Evolutionary conservation across 2,888 invertebrate genomes (phyloP).

Genomic region (Malachius bipustulatus): DNA sequence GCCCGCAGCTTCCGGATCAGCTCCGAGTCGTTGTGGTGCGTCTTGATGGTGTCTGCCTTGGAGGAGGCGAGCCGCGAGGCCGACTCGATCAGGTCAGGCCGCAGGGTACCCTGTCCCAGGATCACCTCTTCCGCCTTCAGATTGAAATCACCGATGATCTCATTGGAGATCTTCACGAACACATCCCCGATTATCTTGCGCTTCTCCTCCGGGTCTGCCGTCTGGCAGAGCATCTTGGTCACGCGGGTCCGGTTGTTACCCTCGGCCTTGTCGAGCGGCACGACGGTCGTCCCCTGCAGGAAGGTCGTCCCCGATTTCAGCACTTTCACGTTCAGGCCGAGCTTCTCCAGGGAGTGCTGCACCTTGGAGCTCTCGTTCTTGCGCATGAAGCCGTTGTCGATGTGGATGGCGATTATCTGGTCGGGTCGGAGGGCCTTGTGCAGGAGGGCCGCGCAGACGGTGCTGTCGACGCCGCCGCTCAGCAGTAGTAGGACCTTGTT

Average conservation of each 20-base stretch:
- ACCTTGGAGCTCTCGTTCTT: conserved; percentile 78
- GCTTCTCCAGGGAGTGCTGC: conserved; percentile 25
- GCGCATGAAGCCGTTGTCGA: conserved; percentile 98
- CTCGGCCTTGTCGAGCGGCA: conserved; percentile 43
- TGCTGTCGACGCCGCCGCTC: conserved; percentile 98
- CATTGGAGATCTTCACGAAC: conserved; percentile 89
- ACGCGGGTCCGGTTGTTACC: conserved; percentile 42
- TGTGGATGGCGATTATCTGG: conserved; percentile 92
- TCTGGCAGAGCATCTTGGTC: conserved; percentile 77
- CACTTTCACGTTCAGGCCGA: conserved; percentile 43
- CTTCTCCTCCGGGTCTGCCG: conserved; percentile 92
- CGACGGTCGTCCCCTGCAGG: conserved; percentile 70
- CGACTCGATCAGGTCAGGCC: conserved; percentile 97
- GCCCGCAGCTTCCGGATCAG: conserved; percentile 64
- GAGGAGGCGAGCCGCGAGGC: conserved; percentile 70
- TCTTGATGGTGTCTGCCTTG: conserved; percentile 94
- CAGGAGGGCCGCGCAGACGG: conserved; percentile 95
- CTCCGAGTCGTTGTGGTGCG: conserved; percentile 98
- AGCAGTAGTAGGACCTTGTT: conserved; percentile 83
- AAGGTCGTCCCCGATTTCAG: conserved; percentile 61
- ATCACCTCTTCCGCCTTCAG: conserved; percentile 80
- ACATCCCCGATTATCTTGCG: conserved; percentile 98
- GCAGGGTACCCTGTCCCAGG: conserved; percentile 87
- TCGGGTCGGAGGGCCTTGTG: conserved; percentile 79
- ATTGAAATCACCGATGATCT: conserved; percentile 76